These are phyloP conservation scores for Psophia crepitans DNA, from an alignment of 2,113 vertebrate genomes.

Conservation along the genomic window DNA sequence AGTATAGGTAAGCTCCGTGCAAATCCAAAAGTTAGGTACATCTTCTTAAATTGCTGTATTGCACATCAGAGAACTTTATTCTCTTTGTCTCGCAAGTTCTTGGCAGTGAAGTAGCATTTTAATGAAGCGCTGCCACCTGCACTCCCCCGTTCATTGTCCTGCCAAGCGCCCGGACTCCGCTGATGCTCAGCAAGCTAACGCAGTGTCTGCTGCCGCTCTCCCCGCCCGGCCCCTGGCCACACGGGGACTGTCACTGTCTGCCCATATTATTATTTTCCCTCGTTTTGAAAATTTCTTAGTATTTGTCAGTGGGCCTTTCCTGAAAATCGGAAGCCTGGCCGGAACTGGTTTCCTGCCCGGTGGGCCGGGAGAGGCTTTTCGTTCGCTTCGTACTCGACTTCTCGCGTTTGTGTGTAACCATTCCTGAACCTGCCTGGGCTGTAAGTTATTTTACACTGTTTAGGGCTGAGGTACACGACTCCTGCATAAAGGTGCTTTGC, in stretches of 20 bases:
- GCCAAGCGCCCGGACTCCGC: background rate
- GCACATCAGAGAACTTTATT: slow-evolving; percentile 61
- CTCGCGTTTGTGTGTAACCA: slow-evolving; percentile 3
- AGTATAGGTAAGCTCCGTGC: slow-evolving; percentile 39
- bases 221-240: background rate
- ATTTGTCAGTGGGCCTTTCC: background rate
- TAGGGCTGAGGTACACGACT: slow-evolving; percentile 47
- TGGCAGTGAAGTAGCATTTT: slow-evolving; percentile 68
- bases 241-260: background rate
- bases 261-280: background rate
- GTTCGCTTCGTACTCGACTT: background rate
- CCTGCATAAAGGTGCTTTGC: slow-evolving; percentile 39
- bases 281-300: background rate
- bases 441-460: slow-evolving; percentile 46
- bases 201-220: background rate
- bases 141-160: slow-evolving; percentile 9
- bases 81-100: slow-evolving; percentile 46
- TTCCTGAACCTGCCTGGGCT: slow-evolving; percentile 39
- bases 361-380: background rate
- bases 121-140: slow-evolving; percentile 56
- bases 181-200: slow-evolving; percentile 10
- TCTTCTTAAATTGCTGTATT: slow-evolving; percentile 67
- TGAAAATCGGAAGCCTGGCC: background rate
- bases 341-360: background rate
- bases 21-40: slow-evolving; percentile 62